Percentiles rank a stretch among this genome's conserved stretches.
Evolutionary conservation across 2,888 invertebrate genomes (phyloP).

Genomic region (Polydrusus pterygomalis): DNA sequence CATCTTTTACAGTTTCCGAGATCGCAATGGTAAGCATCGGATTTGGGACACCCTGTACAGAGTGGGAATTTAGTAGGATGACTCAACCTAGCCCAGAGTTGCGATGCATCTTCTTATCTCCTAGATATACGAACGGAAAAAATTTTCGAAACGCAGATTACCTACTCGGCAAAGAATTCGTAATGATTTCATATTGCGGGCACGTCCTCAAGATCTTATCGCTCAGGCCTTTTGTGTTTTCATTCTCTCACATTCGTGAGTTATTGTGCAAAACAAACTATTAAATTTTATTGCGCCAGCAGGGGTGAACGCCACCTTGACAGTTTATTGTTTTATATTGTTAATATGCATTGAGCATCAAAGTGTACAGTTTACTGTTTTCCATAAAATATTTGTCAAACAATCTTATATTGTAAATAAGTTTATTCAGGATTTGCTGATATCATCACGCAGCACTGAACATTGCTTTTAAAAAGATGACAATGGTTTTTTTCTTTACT

Average conservation of each 20-base stretch:
- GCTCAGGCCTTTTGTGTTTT: constrained; percentile 30
- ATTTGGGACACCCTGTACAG: too few relatives aligned
- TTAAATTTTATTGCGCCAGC: constrained; percentile 41
- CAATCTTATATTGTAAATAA: background rate
- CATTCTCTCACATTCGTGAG: constrained; percentile 44
- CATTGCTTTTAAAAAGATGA: too few relatives aligned
- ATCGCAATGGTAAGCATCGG: too few relatives aligned
- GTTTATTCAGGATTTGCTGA: too few relatives aligned
- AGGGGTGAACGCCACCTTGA: constrained; percentile 37
- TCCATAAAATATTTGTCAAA: background rate
- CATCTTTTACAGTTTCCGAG: too few relatives aligned
- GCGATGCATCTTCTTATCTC: background rate
- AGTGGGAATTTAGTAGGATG: background rate
- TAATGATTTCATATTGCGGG: constrained; percentile 38
- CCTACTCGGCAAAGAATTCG: constrained; percentile 38
- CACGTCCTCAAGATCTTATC: constrained; percentile 45
- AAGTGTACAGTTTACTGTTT: background rate
- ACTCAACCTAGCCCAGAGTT: background rate
- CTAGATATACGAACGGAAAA: background rate
- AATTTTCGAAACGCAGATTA: constrained; percentile 20
- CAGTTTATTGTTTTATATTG: constrained; percentile 32
- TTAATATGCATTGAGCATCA: constrained; percentile 11
- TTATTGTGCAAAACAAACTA: constrained; percentile 46
- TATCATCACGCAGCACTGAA: too few relatives aligned
- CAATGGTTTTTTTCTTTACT: too few relatives aligned